Conservation (phyloP, 2,797 vertebrate genomes). For the Micromesistius poutassou region DNA sequence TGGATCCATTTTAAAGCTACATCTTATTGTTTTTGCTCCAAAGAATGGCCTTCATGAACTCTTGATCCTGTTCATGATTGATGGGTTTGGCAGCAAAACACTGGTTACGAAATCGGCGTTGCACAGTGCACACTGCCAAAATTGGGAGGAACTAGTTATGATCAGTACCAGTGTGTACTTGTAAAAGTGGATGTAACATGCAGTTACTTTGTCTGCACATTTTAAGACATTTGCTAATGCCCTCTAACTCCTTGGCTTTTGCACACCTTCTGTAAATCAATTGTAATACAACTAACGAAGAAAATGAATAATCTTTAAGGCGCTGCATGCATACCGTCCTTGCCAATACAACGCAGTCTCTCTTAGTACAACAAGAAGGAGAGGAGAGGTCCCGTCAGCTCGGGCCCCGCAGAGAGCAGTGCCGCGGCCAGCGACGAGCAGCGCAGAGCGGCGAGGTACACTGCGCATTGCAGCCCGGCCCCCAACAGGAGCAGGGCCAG, state of each 20-base stretch:
- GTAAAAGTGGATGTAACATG: neutral
- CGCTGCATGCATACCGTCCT: neutral
- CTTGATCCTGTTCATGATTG: neutral
- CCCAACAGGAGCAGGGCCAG: conserved; percentile 70
- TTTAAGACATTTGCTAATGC: neutral
- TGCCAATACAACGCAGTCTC: neutral
- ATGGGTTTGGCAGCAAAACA: too few relatives aligned
- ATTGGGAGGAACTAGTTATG: neutral
- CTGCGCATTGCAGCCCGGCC: conserved; percentile 56
- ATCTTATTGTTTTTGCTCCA: neutral
- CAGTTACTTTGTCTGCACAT: neutral
- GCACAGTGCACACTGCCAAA: neutral
- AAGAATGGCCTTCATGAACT: neutral
- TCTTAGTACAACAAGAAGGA: conserved; percentile 42
- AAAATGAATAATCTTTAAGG: neutral
- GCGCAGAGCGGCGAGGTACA: conserved; percentile 50
- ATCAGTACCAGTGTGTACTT: neutral
- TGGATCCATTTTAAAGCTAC: neutral
- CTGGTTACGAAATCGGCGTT: too few relatives aligned
- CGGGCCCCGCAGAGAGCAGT: conserved; percentile 59
- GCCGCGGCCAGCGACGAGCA: conserved; percentile 63
- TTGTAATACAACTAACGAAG: neutral
- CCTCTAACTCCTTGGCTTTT: neutral
- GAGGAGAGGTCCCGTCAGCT: conserved; percentile 50
- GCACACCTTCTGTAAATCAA: too few relatives aligned